Percentiles rank a stretch among this genome's conserved stretches.
Evolutionary conservation across 2,113 vertebrate species (phyloP).

Genomic region (Ameiurus melas): DNA sequence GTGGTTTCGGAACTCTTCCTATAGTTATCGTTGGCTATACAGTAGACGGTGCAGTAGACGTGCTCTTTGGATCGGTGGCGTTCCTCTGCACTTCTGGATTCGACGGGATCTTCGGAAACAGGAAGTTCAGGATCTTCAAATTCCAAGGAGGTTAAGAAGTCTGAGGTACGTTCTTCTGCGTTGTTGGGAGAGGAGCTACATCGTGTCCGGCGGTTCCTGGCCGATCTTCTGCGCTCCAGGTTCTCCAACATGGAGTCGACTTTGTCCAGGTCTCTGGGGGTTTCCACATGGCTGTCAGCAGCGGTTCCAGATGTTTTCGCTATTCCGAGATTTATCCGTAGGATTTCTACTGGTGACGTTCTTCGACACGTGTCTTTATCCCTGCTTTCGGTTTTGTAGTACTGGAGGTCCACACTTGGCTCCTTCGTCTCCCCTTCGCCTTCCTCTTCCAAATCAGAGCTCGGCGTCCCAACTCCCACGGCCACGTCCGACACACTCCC

Average conservation of each 20-base stretch:
- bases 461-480: slow-evolving; percentile 61
- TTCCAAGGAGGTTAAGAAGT: slow-evolving; percentile 46
- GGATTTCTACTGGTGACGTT: slow-evolving; percentile 65
- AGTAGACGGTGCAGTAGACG: slow-evolving; percentile 86
- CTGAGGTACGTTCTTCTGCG: slow-evolving; percentile 31
- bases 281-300: not conserved
- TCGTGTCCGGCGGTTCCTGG: not conserved
- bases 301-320: not conserved
- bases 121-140: slow-evolving; percentile 41
- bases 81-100: slow-evolving; percentile 38
- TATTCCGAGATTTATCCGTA: slow-evolving; percentile 66
- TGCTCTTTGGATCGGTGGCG: slow-evolving; percentile 65
- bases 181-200: not conserved
- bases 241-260: slow-evolving; percentile 43
- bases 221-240: slow-evolving; percentile 19
- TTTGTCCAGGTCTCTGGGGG: slow-evolving; percentile 28
- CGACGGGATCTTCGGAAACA: slow-evolving; percentile 22
- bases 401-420: slow-evolving; percentile 38
- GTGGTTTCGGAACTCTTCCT: slow-evolving; percentile 42
- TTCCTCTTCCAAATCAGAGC: slow-evolving; percentile 58
- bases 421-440: slow-evolving; percentile 45
- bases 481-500: slow-evolving; percentile 61
- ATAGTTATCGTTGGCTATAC: slow-evolving; percentile 71
- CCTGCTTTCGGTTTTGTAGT: slow-evolving; percentile 53
- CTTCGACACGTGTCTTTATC: slow-evolving; percentile 58